Base-by-base conservation (phyloP, 1,140 invertebrate genomes). In the Apis dorsata region DNA sequence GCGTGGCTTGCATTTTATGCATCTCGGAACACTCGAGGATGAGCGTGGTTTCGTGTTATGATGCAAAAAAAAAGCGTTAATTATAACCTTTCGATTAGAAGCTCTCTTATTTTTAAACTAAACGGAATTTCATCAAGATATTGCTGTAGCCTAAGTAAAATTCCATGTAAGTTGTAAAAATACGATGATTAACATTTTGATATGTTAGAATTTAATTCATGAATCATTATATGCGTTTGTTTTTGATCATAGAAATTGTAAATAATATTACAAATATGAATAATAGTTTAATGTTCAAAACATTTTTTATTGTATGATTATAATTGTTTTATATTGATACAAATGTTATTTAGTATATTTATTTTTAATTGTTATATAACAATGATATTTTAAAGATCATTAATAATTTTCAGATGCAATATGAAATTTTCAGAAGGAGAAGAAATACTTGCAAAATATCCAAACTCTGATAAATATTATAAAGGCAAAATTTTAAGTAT, bases 391-490 rank as follows among this genome's bases (percentile, higher is more conserved):
- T 62, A 55, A 55, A 77, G 44, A 10, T 77, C 13, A 55, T 17
- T 69, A 19, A 17, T 51, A 13, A 11, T 60, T 60, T 60, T 65
- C 55, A 71, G 76, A 3, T 19, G 57, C 2, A 77, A 83, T 82
- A 92, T 90, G 87, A 92, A 90, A 84, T 93, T 91, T 59, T 57
- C 34, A 0, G 91, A 92, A 68, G 93, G 93, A 49, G 91, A 93
- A 11, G 76, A 91, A 28, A 90, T 94, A 21, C 79, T 92, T 71
- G 93, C 91, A 2, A 93, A 88, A 69, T 74, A 87, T 76, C 91
- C 92, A n/a, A 79, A 63, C n/a, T 86, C 84, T 0, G 78, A 81
- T 0, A 89, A 92, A 21, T 93, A 88, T 74, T 63, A 82, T 10
- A 91, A 85, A 71, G 92, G 90, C 5, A 92, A 83, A 86, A 76